Conservation (phyloP, 2,113 vertebrate genomes). For the Neodontobutis hainanensis region DNA sequence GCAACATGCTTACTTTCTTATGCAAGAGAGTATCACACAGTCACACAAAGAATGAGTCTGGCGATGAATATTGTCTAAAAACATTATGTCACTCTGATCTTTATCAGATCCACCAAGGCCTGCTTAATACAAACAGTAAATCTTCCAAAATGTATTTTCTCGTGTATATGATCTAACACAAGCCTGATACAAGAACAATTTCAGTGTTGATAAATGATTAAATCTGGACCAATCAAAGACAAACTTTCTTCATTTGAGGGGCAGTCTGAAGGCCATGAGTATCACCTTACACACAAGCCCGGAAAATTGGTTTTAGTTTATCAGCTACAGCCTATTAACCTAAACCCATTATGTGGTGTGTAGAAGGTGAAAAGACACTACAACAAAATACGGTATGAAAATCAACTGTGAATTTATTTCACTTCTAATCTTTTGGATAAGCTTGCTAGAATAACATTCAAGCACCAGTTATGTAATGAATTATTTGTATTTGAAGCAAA, state of each 20-base stretch:
- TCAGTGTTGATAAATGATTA: conserved; percentile 60
- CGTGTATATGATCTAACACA: conserved; percentile 12
- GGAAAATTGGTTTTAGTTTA: conserved; percentile 66
- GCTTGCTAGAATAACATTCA: no score
- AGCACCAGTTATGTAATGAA: no score
- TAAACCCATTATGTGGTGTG: not conserved
- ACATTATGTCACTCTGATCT: not conserved
- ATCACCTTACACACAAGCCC: conserved; percentile 40
- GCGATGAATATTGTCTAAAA: not conserved
- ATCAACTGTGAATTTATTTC: no score
- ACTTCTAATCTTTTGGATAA: no score
- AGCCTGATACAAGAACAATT: not conserved
- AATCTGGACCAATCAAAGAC: conserved; percentile 23
- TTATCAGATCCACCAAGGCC: not conserved
- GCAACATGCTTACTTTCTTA: conserved; percentile 31
- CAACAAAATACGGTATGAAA: no score
- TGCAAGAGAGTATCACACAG: conserved; percentile 1
- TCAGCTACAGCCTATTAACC: conserved; percentile 48
- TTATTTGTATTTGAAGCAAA: no score
- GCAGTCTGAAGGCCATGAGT: conserved; percentile 29
- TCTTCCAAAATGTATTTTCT: not conserved
- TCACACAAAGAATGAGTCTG: not conserved
- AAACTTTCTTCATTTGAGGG: conserved; percentile 18
- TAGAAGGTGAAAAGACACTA: not conserved
- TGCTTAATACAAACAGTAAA: not conserved